These are phyloP conservation scores for Iselma pallidipennis DNA, from an alignment of 2,888 invertebrate genomes.

Conservation along the genomic window DNA sequence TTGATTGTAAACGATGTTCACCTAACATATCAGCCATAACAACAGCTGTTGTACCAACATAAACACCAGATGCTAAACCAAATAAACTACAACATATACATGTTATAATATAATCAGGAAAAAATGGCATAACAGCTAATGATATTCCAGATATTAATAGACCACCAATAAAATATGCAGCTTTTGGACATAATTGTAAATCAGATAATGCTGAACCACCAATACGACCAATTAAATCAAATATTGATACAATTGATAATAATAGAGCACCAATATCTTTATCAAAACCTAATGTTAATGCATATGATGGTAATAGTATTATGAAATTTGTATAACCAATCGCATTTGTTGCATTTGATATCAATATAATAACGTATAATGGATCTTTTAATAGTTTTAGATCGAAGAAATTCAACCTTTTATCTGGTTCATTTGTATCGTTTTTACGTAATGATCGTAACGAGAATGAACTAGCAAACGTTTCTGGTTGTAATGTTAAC, in stretches of 20 bases:
- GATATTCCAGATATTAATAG: constrained; percentile 77
- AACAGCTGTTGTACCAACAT: constrained; percentile 84
- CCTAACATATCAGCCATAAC: constrained; percentile 89
- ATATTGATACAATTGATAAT: constrained; percentile 77
- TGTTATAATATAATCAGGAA: constrained; percentile 66
- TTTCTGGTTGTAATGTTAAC: constrained; percentile 74
- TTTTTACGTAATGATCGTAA: constrained; percentile 63
- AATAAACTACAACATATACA: constrained; percentile 75
- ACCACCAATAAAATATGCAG: constrained; percentile 82
- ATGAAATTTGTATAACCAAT: constrained; percentile 87
- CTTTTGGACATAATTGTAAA: constrained; percentile 73
- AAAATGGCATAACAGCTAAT: constrained; percentile 70
- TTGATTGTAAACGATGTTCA: constrained; percentile 80
- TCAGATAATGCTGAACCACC: constrained; percentile 86
- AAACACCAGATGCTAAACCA: constrained; percentile 81
- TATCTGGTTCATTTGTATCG: constrained; percentile 45
- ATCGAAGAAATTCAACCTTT: constrained; percentile 73
- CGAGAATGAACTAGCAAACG: constrained; percentile 78
- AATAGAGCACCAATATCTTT: constrained; percentile 73
- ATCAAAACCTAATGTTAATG: constrained; percentile 70
- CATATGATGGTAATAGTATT: constrained; percentile 79
- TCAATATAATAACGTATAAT: constrained; percentile 77
- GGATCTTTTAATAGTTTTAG: constrained; percentile 74
- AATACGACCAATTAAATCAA: constrained; percentile 81
- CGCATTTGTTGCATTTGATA: constrained; percentile 84